Conservation (phyloP, 2,797 vertebrate genomes). For the Eulemur albifrons region DNA sequence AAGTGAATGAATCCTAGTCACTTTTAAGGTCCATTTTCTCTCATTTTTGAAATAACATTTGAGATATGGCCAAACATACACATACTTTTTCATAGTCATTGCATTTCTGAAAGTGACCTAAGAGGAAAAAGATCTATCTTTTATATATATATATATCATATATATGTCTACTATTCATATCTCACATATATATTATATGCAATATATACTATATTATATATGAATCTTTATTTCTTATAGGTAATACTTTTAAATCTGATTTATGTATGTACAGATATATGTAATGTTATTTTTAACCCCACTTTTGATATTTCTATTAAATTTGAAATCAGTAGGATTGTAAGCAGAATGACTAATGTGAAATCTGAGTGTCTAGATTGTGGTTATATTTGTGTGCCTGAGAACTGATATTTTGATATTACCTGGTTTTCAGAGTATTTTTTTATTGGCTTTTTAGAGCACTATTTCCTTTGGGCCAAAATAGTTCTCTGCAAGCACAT, state of each 20-base stretch:
- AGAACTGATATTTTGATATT: not conserved
- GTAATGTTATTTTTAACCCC: not conserved
- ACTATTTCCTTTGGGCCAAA: not conserved
- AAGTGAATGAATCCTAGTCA: not conserved
- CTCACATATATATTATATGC: not conserved
- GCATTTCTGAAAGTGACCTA: not conserved
- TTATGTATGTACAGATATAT: not conserved
- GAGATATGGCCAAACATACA: not conserved
- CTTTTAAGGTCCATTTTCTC: not conserved
- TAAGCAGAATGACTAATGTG: not conserved
- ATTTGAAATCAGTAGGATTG: not conserved
- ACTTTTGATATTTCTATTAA: not conserved
- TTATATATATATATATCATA: not conserved
- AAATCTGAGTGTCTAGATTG: not conserved
- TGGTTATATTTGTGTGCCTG: not conserved
- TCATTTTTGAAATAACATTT: slow-evolving; percentile 28
- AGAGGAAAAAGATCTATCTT: not conserved
- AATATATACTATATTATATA: not conserved
- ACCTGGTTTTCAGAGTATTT: not conserved
- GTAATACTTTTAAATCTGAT: not conserved
- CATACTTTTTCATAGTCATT: not conserved
- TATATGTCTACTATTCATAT: not conserved
- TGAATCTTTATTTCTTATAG: not conserved
- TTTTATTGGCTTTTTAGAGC: not conserved
- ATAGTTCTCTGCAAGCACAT: not conserved